Evolutionary conservation across 2,888 invertebrate genomes (phyloP).

Genomic region (Thalpophila matura): DNA sequence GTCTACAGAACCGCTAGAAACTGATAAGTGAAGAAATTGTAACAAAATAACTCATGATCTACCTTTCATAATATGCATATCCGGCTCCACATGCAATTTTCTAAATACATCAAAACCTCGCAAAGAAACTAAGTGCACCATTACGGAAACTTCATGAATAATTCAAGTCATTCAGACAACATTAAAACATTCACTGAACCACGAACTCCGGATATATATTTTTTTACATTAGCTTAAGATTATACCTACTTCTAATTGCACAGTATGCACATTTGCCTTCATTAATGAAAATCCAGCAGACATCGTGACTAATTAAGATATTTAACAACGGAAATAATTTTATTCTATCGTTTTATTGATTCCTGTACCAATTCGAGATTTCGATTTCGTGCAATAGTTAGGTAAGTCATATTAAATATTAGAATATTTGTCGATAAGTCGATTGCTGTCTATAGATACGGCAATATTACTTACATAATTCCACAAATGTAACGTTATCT

Average conservation of each 20-base stretch:
- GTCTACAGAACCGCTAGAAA: too few species aligned
- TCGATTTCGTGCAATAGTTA: slow-evolving; percentile 29
- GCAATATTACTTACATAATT: slow-evolving; percentile 63
- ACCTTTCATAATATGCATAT: slow-evolving; percentile 17
- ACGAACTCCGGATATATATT: slow-evolving; percentile 32
- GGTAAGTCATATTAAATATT: slow-evolving; percentile 13
- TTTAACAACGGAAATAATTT: slow-evolving; percentile 29
- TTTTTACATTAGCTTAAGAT: slow-evolving; percentile 14
- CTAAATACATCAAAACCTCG: slow-evolving; percentile 34
- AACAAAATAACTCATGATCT: slow-evolving; percentile 1
- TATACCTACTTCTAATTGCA: slow-evolving; percentile 26
- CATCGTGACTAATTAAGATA: slow-evolving; percentile 21
- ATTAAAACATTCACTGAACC: slow-evolving; percentile 49
- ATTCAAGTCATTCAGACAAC: slow-evolving; percentile 44
- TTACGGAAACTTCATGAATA: slow-evolving; percentile 48
- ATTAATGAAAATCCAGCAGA: slow-evolving; percentile 18
- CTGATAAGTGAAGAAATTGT: slow-evolving; percentile 5
- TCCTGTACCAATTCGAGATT: slow-evolving; percentile 16
- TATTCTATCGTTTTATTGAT: slow-evolving; percentile 11
- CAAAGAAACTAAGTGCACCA: slow-evolving; percentile 41
- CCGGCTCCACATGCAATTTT: slow-evolving; percentile 22
- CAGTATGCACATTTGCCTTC: slow-evolving; percentile 10
- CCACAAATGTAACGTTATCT: slow-evolving; percentile 66
- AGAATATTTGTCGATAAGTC: slow-evolving; percentile 2
- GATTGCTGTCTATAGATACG: slow-evolving; percentile 16